These are phyloP conservation scores for Ascaphus truei DNA, from an alignment of 2,113 vertebrate genomes.

Conservation along the genomic window DNA sequence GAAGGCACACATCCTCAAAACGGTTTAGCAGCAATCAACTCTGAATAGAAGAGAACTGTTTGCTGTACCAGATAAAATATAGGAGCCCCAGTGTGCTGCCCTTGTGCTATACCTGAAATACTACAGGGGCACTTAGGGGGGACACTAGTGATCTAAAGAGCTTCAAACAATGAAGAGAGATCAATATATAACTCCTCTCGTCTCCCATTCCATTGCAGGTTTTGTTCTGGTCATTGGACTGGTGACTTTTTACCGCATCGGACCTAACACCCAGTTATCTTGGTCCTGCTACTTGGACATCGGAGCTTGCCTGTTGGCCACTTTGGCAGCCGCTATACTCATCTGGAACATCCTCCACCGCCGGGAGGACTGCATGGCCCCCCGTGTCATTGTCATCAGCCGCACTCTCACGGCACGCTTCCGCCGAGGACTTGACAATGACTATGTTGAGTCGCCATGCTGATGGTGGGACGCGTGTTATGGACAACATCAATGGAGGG, in stretches of 20 bases:
- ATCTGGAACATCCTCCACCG: slow-evolving; percentile 97
- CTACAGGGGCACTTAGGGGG: too few relatives aligned
- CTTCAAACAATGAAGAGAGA: too few relatives aligned
- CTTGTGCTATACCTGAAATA: too few relatives aligned
- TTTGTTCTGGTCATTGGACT: slow-evolving; percentile 93
- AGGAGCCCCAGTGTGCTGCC: too few relatives aligned
- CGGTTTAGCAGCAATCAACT: too few relatives aligned
- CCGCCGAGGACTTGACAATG: slow-evolving; percentile 82
- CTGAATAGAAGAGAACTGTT: too few relatives aligned
- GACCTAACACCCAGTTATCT: slow-evolving; percentile 86
- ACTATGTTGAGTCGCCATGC: slow-evolving; percentile 95
- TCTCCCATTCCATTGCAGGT: slow-evolving; percentile 60
- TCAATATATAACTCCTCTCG: too few relatives aligned
- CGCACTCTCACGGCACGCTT: slow-evolving; percentile 78
- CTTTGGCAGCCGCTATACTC: slow-evolving; percentile 86
- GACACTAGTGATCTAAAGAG: too few relatives aligned
- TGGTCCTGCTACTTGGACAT: slow-evolving; percentile 98
- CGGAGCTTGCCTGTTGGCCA: slow-evolving; percentile 87
- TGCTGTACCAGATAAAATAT: too few relatives aligned
- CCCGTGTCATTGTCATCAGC: slow-evolving; percentile 87
- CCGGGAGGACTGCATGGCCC: slow-evolving; percentile 87
- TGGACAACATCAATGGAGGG: not conserved
- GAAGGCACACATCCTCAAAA: too few relatives aligned
- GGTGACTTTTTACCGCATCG: slow-evolving; percentile 93
- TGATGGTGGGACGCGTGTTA: slow-evolving; percentile 52